Conservation (phyloP, 2,113 vertebrate genomes). For the Himantopus leucocephalus region DNA sequence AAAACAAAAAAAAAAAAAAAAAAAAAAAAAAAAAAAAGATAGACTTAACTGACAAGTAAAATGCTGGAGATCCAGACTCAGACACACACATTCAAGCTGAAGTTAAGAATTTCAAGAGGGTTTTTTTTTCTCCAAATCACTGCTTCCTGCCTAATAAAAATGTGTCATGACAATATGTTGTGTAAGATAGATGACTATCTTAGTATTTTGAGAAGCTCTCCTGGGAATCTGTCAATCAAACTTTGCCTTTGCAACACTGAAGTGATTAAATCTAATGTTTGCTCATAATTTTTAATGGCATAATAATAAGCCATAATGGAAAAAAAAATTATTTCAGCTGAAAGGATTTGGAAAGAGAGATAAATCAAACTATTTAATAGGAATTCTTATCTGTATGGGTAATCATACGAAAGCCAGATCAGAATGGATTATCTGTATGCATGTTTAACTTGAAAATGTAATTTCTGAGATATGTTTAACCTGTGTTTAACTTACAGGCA, state of each 20-base stretch:
- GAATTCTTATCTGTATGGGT: background rate
- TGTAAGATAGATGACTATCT: background rate
- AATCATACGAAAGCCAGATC: background rate
- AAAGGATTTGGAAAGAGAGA: background rate
- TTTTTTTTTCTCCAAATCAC: background rate
- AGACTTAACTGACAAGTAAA: background rate
- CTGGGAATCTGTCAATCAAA: background rate
- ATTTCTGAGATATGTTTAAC: background rate
- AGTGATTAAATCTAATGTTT: background rate
- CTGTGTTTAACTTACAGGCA: background rate
- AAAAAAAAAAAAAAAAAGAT: background rate
- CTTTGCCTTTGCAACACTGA: background rate
- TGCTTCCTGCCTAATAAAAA: background rate
- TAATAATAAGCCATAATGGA: background rate
- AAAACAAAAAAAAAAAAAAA: background rate
- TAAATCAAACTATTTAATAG: background rate
- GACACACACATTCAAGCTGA: background rate
- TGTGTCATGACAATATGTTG: background rate
- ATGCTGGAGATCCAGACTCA: background rate
- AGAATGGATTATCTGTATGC: background rate
- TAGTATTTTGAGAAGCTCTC: background rate
- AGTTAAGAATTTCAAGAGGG: background rate
- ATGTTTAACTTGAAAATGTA: background rate
- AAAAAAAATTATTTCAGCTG: background rate
- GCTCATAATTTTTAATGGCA: background rate